phyloP scores from a whole-genome alignment of 2,113 vertebrate genomes.

The Anolis sagrei region DNA sequence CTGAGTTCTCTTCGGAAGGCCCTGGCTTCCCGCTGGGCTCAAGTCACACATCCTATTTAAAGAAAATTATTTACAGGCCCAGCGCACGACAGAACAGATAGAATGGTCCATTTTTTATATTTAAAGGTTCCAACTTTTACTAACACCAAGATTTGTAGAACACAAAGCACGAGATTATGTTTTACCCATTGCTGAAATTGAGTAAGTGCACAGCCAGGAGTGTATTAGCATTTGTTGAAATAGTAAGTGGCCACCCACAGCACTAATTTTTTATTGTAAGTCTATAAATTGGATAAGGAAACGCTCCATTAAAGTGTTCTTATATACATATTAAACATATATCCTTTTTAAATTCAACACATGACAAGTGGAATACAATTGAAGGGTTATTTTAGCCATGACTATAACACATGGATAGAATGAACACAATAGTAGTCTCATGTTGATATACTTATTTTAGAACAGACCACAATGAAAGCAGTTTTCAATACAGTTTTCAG shows the following conservation, averaged over 20 bases:
- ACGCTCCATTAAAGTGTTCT: conserved; percentile 57
- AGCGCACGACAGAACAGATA: no score
- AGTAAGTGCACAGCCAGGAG: background rate
- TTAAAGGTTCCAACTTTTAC: background rate
- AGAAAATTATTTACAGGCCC: no score
- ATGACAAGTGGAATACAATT: conserved; percentile 59
- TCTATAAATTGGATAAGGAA: conserved; percentile 58
- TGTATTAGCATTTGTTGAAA: conserved; percentile 4
- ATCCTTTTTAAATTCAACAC: conserved; percentile 50
- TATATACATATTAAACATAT: conserved; percentile 59
- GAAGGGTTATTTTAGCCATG: conserved; percentile 70
- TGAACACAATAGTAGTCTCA: conserved; percentile 65
- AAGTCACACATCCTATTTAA: no score
- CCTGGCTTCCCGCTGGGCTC: no score
- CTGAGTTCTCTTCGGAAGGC: no score
- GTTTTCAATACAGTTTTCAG: conserved; percentile 72
- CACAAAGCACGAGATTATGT: background rate
- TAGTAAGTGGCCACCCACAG: conserved; percentile 51
- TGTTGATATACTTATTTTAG: conserved; percentile 74
- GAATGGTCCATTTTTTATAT: no score
- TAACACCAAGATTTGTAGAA: background rate
- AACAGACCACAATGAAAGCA: conserved; percentile 75
- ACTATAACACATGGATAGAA: conserved; percentile 70
- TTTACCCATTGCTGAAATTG: background rate
- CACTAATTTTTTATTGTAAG: conserved; percentile 44